Conservation (phyloP, 1,140 invertebrate genomes). For the Eubasilissa regina region DNA sequence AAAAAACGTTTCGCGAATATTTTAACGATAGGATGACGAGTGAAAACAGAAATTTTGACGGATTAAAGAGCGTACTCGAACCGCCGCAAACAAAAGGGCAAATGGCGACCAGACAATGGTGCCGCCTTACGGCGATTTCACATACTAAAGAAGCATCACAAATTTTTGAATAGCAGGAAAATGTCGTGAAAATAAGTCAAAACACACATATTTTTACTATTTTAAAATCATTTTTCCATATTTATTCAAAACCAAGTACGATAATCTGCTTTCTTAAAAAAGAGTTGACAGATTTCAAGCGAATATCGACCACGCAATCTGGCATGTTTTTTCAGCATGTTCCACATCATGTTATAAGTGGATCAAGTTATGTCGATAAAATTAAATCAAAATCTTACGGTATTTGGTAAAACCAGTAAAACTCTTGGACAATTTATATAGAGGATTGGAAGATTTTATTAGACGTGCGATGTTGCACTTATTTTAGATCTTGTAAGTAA, state of each 20-base stretch:
- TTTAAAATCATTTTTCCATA: neutral
- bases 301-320: constrained; percentile 38
- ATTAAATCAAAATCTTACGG: too few relatives aligned
- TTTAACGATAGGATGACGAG: constrained; percentile 47
- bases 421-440: too few relatives aligned
- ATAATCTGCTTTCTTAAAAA: neutral
- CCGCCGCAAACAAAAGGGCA: constrained; percentile 53
- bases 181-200: constrained; percentile 17
- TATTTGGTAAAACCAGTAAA: too few relatives aligned
- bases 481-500: too few relatives aligned
- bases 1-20: constrained; percentile 50
- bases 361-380: constrained; percentile 2
- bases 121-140: constrained; percentile 48
- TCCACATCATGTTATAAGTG: neutral
- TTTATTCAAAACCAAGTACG: constrained; percentile 1
- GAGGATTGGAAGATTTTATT: too few relatives aligned
- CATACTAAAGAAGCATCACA: constrained; percentile 45
- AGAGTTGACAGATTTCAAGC: constrained; percentile 14
- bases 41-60: constrained; percentile 51
- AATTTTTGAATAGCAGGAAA: constrained; percentile 37
- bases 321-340: constrained; percentile 33
- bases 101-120: constrained; percentile 55
- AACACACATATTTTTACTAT: neutral
- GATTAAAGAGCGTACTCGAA: constrained; percentile 40
- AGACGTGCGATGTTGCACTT: too few relatives aligned